A percentile compares a stretch with the other conserved stretches of the same genome.
Evolutionary conservation across 2,113 vertebrate species (phyloP).

Genomic region (Alouatta palliata): DNA sequence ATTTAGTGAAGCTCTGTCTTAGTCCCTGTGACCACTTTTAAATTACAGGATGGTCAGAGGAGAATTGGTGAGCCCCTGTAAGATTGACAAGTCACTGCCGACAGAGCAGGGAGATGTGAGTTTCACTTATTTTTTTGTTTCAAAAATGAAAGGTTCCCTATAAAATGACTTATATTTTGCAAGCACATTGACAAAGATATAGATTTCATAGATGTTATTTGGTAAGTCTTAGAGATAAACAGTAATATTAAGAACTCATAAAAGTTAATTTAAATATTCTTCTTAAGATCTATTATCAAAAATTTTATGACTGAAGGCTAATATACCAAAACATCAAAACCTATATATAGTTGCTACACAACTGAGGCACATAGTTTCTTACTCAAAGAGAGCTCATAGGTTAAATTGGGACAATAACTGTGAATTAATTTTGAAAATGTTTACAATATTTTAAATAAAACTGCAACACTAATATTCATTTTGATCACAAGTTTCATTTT

Average conservation of each 20-base stretch:
- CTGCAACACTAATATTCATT: not conserved
- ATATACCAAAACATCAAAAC: not conserved
- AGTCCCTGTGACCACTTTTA: not conserved
- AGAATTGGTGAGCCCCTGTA: not conserved
- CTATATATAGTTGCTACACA: not conserved
- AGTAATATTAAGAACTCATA: not conserved
- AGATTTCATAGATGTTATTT: not conserved
- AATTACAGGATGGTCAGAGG: constrained; percentile 43
- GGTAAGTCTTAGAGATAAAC: not conserved
- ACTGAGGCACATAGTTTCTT: not conserved
- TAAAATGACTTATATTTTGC: constrained; percentile 32
- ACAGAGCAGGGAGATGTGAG: not conserved
- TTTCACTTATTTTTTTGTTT: not conserved
- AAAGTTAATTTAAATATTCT: constrained; percentile 32
- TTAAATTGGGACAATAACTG: not conserved
- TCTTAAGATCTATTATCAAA: not conserved
- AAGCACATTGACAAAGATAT: not conserved
- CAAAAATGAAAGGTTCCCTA: not conserved
- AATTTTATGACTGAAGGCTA: not conserved
- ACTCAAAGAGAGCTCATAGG: not conserved
- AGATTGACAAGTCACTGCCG: not conserved
- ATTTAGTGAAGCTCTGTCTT: constrained; percentile 53
- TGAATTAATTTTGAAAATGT: not conserved
- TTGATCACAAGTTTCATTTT: not conserved
- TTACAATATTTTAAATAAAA: not conserved